Percentiles rank a stretch among this genome's conserved stretches.
phyloP scores from a whole-genome alignment of 1,140 invertebrate species.

The Pteromalus puparum region DNA sequence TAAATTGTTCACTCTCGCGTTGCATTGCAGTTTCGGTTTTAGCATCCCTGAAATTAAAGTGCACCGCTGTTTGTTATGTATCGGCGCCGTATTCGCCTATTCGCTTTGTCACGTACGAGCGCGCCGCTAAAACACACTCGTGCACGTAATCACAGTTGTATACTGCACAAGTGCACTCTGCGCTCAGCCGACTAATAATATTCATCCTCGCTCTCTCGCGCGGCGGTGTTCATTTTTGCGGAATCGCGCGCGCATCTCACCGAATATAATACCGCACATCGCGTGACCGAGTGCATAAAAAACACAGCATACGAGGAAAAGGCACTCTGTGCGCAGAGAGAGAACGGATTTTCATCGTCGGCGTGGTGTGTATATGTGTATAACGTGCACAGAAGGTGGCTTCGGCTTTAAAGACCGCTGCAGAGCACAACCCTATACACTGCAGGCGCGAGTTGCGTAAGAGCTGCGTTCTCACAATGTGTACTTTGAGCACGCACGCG shows the following conservation, averaged over 20 bases:
- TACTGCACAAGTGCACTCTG: background rate
- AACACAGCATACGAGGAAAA: too few species aligned
- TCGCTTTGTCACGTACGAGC: background rate
- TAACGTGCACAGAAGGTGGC: background rate
- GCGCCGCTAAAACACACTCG: background rate
- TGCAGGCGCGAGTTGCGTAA: constrained; percentile 6
- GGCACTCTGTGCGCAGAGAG: too few species aligned
- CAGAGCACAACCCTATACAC: background rate
- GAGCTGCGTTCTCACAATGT: constrained; percentile 26
- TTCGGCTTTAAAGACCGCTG: constrained; percentile 22
- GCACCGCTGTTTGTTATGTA: background rate
- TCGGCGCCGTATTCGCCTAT: background rate
- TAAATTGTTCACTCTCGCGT: background rate
- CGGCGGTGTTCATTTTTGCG: background rate
- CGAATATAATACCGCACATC: background rate
- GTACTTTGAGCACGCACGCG: constrained; percentile 25
- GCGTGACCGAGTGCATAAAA: background rate
- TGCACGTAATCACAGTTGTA: background rate
- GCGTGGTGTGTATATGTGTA: background rate
- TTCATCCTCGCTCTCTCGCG: background rate
- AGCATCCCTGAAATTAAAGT: too few species aligned
- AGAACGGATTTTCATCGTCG: background rate
- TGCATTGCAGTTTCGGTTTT: too few species aligned
- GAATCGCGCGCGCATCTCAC: background rate
- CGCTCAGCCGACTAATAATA: background rate